Conservation (phyloP, 2,113 vertebrate genomes). For the Periophthalmus modestus region DNA sequence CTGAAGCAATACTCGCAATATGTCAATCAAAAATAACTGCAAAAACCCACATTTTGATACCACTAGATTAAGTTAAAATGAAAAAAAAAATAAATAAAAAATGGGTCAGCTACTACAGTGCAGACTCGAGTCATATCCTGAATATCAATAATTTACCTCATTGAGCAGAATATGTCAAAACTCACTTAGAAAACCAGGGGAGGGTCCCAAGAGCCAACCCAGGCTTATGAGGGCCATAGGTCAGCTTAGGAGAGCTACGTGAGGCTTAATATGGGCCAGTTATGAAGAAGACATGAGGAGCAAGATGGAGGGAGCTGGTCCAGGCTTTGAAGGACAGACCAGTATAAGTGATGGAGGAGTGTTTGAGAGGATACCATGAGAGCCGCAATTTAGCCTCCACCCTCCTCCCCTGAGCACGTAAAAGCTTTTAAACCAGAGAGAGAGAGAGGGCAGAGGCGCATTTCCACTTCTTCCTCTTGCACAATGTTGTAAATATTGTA, state of each 20-base stretch:
- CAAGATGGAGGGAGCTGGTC: background rate
- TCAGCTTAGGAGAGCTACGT: conserved; percentile 26
- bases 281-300: conserved; percentile 10
- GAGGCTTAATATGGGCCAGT: background rate
- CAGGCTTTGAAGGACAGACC: conserved; percentile 26
- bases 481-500: conserved; percentile 15
- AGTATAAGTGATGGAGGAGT: conserved; percentile 35
- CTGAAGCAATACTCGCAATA: background rate
- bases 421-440: conserved; percentile 54
- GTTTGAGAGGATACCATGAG: conserved; percentile 46
- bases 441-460: conserved; percentile 9
- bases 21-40: background rate
- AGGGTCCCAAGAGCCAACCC: background rate
- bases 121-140: conserved; percentile 1
- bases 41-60: background rate
- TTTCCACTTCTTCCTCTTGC: conserved; percentile 20
- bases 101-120: background rate
- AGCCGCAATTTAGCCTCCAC: conserved; percentile 49
- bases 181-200: conserved; percentile 9
- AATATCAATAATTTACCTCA: conserved; percentile 36
- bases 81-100: background rate
- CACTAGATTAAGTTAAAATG: background rate
- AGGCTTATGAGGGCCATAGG: background rate
- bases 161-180: conserved; percentile 30
- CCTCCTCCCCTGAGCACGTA: conserved; percentile 47